phyloP scores from a whole-genome alignment of 1,140 invertebrate species.

The Aphelenchoides avenae region DNA sequence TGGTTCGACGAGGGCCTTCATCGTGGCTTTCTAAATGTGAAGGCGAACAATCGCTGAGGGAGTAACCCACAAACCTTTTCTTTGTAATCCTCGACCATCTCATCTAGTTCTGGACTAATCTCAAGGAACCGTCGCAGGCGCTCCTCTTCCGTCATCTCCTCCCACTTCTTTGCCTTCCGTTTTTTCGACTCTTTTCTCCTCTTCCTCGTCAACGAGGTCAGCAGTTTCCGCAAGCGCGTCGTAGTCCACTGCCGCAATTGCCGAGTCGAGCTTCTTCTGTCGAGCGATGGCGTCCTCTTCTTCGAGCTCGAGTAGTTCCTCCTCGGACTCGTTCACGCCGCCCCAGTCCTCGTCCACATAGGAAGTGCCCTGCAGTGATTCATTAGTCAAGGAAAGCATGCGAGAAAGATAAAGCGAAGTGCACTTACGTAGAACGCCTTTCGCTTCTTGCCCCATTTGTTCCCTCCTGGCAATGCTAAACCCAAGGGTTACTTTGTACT shows the following conservation, averaged over 20 bases:
- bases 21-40: background rate
- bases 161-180: background rate
- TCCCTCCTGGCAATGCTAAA: slow-evolving; percentile 18
- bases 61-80: slow-evolving; percentile 1
- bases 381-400: too few species aligned
- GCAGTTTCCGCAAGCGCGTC: background rate
- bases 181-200: background rate
- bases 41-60: background rate
- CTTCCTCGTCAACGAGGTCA: background rate
- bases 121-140: slow-evolving; percentile 2
- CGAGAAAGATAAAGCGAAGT: too few species aligned
- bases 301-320: slow-evolving; percentile 39
- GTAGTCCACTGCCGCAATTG: slow-evolving; percentile 26
- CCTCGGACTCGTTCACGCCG: slow-evolving; percentile 35
- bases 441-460: slow-evolving; percentile 33
- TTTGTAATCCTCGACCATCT: slow-evolving; percentile 1
- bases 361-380: too few species aligned
- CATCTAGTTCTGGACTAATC: background rate
- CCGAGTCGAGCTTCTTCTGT: slow-evolving; percentile 26
- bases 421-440: slow-evolving; percentile 23
- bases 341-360: slow-evolving; percentile 37
- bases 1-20: background rate
- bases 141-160: background rate
- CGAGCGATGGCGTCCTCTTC: slow-evolving; percentile 31
- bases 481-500: slow-evolving; percentile 13